Conservation (phyloP, 2,113 vertebrate genomes). For the Mugil cephalus region DNA sequence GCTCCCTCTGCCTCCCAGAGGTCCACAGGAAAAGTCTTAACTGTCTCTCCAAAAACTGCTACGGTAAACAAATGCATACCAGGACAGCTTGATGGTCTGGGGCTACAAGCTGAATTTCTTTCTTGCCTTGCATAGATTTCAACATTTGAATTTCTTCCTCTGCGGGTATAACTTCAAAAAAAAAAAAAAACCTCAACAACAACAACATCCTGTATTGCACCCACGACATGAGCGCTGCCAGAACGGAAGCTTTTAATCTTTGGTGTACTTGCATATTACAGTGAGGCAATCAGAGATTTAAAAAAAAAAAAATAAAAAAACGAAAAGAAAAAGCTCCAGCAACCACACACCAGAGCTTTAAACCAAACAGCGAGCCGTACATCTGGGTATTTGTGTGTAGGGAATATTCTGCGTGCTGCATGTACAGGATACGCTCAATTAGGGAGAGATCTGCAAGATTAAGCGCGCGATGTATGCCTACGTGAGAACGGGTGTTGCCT, state of each 20-base stretch:
- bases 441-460: not conserved
- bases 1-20: conserved; percentile 47
- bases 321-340: not conserved
- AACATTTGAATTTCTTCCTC: no score
- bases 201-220: conserved; percentile 30
- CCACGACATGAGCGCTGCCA: not conserved
- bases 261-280: conserved; percentile 35
- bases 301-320: not conserved
- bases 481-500: not conserved
- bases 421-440: conserved; percentile 2
- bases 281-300: conserved; percentile 47
- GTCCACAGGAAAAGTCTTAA: conserved; percentile 69
- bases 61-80: conserved; percentile 66
- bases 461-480: not conserved
- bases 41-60: conserved; percentile 55
- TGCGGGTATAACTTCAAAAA: not conserved
- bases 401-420: conserved; percentile 1
- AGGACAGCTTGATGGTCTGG: conserved; percentile 32
- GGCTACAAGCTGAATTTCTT: not conserved
- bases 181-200: not conserved
- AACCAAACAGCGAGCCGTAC: conserved; percentile 5
- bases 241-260: conserved; percentile 56
- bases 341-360: not conserved
- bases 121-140: no score
- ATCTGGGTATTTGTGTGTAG: conserved; percentile 5